Percentiles rank a stretch among this genome's conserved stretches.
Evolutionary conservation across 2,113 vertebrate genomes (phyloP).

Genomic region (Naja naja): DNA sequence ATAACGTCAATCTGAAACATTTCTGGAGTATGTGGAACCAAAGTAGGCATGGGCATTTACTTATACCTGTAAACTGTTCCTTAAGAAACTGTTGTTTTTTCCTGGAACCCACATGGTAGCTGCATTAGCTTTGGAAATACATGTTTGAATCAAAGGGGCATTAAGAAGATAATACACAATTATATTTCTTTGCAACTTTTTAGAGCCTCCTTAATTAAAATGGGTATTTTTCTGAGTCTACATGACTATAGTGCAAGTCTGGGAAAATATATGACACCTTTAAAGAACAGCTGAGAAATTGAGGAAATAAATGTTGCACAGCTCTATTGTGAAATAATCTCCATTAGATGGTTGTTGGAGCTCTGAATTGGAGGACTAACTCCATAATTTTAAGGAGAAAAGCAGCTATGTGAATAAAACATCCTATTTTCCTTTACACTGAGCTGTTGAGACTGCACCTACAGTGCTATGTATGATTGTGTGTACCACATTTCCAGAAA

Average conservation of each 20-base stretch:
- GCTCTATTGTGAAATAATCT: not conserved
- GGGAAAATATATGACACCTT: not conserved
- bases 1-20: not conserved
- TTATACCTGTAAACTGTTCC: not conserved
- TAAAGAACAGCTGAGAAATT: not conserved
- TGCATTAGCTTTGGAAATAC: not conserved
- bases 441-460: not conserved
- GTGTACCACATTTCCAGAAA: not conserved
- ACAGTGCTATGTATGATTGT: not conserved
- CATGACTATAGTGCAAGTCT: not conserved
- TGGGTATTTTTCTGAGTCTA: not conserved
- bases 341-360: not conserved
- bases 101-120: not conserved
- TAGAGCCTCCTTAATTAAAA: not conserved
- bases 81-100: not conserved
- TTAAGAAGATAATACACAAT: not conserved
- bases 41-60: not conserved
- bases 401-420: not conserved
- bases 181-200: not conserved
- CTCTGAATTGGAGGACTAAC: not conserved
- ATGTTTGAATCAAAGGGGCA: not conserved
- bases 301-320: not conserved
- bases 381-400: not conserved
- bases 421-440: not conserved
- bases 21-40: not conserved